Base-by-base conservation (phyloP, 2,888 invertebrate genomes). In the Amorpha juglandis region DNA sequence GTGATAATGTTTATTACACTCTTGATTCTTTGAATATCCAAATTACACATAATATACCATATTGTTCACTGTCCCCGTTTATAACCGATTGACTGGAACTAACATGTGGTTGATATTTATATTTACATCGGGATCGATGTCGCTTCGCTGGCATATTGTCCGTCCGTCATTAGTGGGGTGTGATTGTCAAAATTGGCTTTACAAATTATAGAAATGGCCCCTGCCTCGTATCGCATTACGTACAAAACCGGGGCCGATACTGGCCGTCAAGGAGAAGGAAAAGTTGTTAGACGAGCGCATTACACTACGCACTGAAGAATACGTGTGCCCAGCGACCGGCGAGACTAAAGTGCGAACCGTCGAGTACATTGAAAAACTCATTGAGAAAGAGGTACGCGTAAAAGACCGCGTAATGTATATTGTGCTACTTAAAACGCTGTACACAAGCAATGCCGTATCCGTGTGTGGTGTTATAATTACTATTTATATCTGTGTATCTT, bases 301-400 rank as follows among this genome's bases (percentile, higher is more conserved):
- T 80, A 97, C 97, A 78, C 96, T 97, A 84, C 96, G 97, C 89
- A 98, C 98, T 73, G 98, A 98, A 94, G 98, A 98, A 93, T 97
- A 96, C 93, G 90, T 97, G 81, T 97, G 98, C 93, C 97, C 97
- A 80, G 93, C 95, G 79, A 97, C 97, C 78, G 98, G 98, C 83
- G 96, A 97, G 91, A 96, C 95, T 90, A 96, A 96, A 94, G 96
- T 98, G 88, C 95, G 98, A 94, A 98, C 98, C 81, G 96, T 98
- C 93, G 97, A 98, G 95, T 97, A 97, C 95, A 97, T 98, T 93
- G 98, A 98, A 95, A 98, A 98, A 95, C 96, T 97, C 94, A 97
- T 98, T 94, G 98, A 98, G 94, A 97, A 97, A 95, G 98, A 98
- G 98, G 98, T 98, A 97, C 89, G 84, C 82, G 86, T 81, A 79